Conservation (phyloP, 2,888 invertebrate species). For the Empis livida region DNA sequence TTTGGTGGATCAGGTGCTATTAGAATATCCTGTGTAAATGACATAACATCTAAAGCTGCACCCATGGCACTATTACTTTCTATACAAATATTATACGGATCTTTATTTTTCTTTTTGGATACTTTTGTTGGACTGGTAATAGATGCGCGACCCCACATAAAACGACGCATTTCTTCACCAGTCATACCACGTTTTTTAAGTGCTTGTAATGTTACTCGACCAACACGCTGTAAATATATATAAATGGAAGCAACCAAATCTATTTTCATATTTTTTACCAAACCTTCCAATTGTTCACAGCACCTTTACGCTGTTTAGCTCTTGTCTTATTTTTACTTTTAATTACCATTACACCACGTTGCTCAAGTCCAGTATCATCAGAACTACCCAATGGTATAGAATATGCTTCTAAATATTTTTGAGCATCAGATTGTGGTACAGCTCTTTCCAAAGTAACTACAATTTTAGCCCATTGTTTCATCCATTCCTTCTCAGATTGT, state of each 20-base stretch:
- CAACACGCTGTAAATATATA: constrained; percentile 49
- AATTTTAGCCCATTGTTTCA: constrained; percentile 99
- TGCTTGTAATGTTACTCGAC: constrained; percentile 74
- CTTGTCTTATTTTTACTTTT: constrained; percentile 93
- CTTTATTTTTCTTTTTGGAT: constrained; percentile 40
- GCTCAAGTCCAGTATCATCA: constrained; percentile 71
- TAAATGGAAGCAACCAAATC: background rate
- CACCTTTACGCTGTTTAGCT: constrained; percentile 92
- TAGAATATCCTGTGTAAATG: constrained; percentile 65
- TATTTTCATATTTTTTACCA: background rate
- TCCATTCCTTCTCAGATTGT: constrained; percentile 98
- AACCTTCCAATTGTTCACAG: constrained; percentile 96
- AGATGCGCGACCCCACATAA: constrained; percentile 87
- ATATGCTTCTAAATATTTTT: constrained; percentile 86
- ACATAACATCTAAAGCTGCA: constrained; percentile 70
- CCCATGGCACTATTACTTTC: constrained; percentile 46
- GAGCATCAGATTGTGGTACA: constrained; percentile 78
- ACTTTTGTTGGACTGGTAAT: constrained; percentile 74
- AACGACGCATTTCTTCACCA: constrained; percentile 69
- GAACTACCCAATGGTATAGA: constrained; percentile 81
- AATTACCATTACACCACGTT: constrained; percentile 93
- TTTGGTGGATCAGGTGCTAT: constrained; percentile 21
- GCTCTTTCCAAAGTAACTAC: constrained; percentile 92
- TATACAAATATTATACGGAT: constrained; percentile 31
- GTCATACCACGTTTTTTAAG: constrained; percentile 70